Base-by-base conservation (phyloP, 2,113 vertebrate genomes). In the Nanger granti region DNA sequence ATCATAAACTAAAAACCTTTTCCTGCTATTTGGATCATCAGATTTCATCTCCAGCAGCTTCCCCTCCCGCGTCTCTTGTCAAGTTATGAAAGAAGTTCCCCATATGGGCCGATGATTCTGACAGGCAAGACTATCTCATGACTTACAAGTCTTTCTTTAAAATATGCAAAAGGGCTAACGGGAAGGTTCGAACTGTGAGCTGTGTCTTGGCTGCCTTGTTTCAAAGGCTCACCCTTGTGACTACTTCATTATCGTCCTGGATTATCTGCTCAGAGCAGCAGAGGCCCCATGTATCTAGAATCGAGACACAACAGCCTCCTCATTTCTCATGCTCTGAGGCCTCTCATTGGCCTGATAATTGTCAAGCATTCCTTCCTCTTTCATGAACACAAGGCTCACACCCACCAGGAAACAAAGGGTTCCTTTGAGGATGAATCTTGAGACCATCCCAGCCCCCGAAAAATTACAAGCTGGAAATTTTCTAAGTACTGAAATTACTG, bases 1-100 rank as follows among this genome's bases (percentile, higher is more conserved):
- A 97, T 98, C 98, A 98, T 98, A 97, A 98, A 97, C 92, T 98
- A 97, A 97, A 98, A 97, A 92, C 89, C 89, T 98, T 98, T 98
- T 96, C 80, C 97, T 97, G 98, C 98, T 97, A 96, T 98, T 97
- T 96, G 85, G 96, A 95, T 98, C 92, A 92, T 98, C 97, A 98
- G 91, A 95, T 98, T 98, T 98, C 96, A 97, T 98, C 96, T 98
- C 96, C 84, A 98, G 97, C 89, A 98, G 95, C 52, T 96, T 95
- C 44, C 44, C 59, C 31, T 85, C 76, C 64, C 15, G 73, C 52
- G 62, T 84, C 11, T 90, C n/a, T 76, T 95, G 44, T 62, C 7
- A 24, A 93, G 60, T 96, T 95, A 69, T 10, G 14, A 83, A 95
- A 88, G 69, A 93, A 28, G 49, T 59, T 97, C 85, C 29, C 59